These are phyloP conservation scores for Cirrhinus molitorella DNA, from an alignment of 2,797 vertebrate species.

Conservation along the genomic window DNA sequence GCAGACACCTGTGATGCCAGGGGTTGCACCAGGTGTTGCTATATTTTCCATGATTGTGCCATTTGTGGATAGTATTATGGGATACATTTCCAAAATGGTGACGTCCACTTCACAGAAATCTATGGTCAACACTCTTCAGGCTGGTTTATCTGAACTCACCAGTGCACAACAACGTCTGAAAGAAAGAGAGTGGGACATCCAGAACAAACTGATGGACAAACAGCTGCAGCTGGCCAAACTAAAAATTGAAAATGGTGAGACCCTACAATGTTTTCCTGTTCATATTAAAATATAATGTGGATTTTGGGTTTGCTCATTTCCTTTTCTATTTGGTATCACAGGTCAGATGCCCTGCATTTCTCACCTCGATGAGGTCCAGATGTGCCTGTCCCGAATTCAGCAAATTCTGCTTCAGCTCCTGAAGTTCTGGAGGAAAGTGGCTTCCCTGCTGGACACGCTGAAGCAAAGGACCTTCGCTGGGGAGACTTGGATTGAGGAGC, in stretches of 20 bases:
- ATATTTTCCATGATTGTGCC: background rate
- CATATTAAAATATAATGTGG: no score
- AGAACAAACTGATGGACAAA: conserved; percentile 1
- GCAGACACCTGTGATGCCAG: no score
- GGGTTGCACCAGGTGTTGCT: background rate
- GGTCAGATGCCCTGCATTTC: no score
- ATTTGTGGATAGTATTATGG: background rate
- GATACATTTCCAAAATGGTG: background rate
- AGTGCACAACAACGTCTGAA: background rate
- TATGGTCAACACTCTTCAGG: background rate
- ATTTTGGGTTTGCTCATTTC: no score
- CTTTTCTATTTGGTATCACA: no score
- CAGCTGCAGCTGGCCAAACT: background rate
- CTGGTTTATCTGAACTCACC: background rate
- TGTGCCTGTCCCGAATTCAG: background rate
- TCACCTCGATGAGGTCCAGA: conserved; percentile 5
- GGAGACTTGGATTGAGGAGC: background rate
- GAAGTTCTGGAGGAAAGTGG: conserved; percentile 29
- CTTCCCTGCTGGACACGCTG: background rate
- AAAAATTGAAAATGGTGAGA: background rate
- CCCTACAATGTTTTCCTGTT: fast-evolving
- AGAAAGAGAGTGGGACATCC: background rate
- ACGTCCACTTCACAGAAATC: no score
- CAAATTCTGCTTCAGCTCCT: background rate
- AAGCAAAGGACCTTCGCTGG: conserved; percentile 13